Base-by-base conservation (phyloP, 2,888 invertebrate genomes). In the Lasioglossum vierecki region DNA sequence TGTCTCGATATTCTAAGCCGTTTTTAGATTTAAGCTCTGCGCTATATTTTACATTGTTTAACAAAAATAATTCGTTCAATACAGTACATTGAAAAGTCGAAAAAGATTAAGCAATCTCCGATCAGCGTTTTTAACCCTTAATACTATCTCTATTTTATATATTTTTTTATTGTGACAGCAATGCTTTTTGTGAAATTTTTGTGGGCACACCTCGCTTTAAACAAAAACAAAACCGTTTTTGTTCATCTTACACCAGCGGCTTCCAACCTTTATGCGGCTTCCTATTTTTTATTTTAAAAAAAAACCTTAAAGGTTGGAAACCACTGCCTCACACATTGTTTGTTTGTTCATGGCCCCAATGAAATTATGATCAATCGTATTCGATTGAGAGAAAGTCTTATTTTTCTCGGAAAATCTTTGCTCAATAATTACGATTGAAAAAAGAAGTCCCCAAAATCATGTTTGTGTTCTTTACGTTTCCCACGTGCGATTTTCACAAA, bases 111-210 rank as follows among this genome's bases (percentile, higher is more conserved):
- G 15, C 6, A 30, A 13, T 63, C 26, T 63, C 30, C 35, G 53
- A 77, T 74, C 73, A 80, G n/a, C 78, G 78, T 87, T 70, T 88
- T 82, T 84, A 84, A 88, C 76, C 66, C 63, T 76, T 46, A 73
- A 35, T 75, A 75, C n/a, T 79, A 6, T 6, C 22, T 18, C 11
- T 46, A n/a, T 68, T 26, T n/a, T 46, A 49, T 82, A n/a, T 68
- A 22, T n/a, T 46, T 57, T 82, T 30, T 35, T 35, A 72, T 44
- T 46, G 39, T n/a, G 26, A 70, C 15, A 26, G 60, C 5, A 57
- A 46, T 18, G 86, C 83, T 84, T 87, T 68, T 68, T 82, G 80
- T 85, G 41, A 13, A 75, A 30, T 84, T 49, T 78, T 44, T 41
- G 68, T 39, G 15, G 53, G n/a, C 68, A 44, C 53, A 53, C 66